Conservation (phyloP, 1,140 invertebrate genomes). For the Notospermus geniculatus region DNA sequence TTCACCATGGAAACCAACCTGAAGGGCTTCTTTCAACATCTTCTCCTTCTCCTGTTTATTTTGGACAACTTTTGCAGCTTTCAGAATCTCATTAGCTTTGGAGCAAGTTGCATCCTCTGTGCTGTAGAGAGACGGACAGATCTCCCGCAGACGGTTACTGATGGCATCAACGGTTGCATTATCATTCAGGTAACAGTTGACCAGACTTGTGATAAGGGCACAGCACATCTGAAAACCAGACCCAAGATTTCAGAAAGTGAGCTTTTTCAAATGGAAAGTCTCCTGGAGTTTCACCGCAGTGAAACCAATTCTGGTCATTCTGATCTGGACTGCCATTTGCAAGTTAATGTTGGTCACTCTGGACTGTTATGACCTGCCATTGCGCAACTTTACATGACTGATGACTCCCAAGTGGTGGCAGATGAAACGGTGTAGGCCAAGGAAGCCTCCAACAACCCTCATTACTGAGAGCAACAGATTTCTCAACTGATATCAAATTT, state of each 20-base stretch:
- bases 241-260: neutral
- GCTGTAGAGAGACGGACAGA: constrained; percentile 91
- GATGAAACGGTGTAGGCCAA: no score
- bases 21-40: constrained; percentile 72
- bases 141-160: constrained; percentile 79
- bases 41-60: constrained; percentile 71
- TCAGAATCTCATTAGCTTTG: constrained; percentile 82
- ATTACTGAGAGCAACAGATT: neutral
- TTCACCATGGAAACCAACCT: constrained; percentile 32
- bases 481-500: neutral
- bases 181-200: constrained; percentile 81
- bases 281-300: no score
- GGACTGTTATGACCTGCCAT: no score
- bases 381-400: no score
- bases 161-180: constrained; percentile 92
- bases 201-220: constrained; percentile 54
- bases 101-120: constrained; percentile 93
- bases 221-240: constrained; percentile 43
- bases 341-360: no score
- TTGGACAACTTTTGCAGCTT: constrained; percentile 67
- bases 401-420: no score
- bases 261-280: no score
- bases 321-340: no score
- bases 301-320: no score
- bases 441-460: no score